Percentiles rank a stretch among this genome's conserved stretches.
These are phyloP conservation scores for Pleuronectes platessa DNA, from an alignment of 2,113 vertebrate species.

Conservation along the genomic window DNA sequence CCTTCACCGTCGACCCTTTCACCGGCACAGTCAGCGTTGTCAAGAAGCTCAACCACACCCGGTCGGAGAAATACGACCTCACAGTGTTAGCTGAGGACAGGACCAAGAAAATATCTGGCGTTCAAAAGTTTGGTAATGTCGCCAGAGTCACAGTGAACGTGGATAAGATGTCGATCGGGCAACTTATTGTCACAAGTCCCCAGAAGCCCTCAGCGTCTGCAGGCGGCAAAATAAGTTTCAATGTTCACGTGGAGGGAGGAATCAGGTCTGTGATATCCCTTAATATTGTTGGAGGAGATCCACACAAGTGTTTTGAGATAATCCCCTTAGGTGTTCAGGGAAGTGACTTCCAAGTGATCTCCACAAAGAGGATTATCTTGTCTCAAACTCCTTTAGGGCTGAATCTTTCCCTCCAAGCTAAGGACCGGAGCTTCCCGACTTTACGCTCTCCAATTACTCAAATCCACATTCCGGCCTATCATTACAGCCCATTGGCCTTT, in stretches of 20 bases:
- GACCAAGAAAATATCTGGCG: conserved; percentile 89
- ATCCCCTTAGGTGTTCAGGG: conserved; percentile 83
- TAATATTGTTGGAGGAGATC: conserved; percentile 88
- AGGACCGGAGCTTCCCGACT: conserved; percentile 82
- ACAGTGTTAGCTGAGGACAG: conserved; percentile 94
- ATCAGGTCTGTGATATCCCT: conserved; percentile 83
- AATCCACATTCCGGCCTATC: conserved; percentile 86
- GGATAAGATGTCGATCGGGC: conserved; percentile 78
- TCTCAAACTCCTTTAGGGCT: conserved; percentile 85
- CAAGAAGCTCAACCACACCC: conserved; percentile 87
- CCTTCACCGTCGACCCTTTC: conserved; percentile 90
- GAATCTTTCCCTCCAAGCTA: conserved; percentile 93
- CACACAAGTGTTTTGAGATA: conserved; percentile 86
- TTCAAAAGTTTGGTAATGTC: conserved; percentile 89
- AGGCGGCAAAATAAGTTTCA: conserved; percentile 79
- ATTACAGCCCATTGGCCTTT: conserved; percentile 83
- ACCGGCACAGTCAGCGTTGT: conserved; percentile 87
- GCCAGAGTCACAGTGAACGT: conserved; percentile 86
- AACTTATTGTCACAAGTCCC: conserved; percentile 80
- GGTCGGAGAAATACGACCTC: conserved; percentile 84
- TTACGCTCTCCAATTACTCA: conserved; percentile 82
- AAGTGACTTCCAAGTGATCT: conserved; percentile 88
- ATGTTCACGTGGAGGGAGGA: conserved; percentile 81
- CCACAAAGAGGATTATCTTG: conserved; percentile 89
- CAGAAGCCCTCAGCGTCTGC: conserved; percentile 67